Percentiles rank a stretch among this genome's conserved stretches.
Evolutionary conservation across 2,888 invertebrate species (phyloP).

Genomic region (Branchellion lobata): DNA sequence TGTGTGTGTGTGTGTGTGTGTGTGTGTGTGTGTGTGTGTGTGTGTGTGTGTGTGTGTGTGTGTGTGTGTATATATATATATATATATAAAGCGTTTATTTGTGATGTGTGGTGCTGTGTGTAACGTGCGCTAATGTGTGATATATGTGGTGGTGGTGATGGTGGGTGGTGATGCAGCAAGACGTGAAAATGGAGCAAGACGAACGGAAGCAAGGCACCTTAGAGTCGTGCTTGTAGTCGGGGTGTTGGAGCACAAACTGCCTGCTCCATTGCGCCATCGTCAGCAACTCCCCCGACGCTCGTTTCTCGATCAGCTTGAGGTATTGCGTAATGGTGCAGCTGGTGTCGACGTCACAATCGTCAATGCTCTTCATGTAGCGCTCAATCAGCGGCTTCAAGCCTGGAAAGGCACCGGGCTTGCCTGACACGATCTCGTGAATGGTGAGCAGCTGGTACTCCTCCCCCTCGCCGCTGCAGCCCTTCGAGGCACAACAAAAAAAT

Average conservation of each 20-base stretch:
- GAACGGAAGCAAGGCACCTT: too few relatives aligned
- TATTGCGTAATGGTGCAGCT: constrained; percentile 96
- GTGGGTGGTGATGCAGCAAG: too few relatives aligned
- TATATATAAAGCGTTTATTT: too few relatives aligned
- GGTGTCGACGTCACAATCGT: constrained; percentile 90
- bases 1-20: neutral
- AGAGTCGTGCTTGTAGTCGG: constrained; percentile 87
- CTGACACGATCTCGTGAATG: constrained; percentile 95
- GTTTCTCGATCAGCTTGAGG: constrained; percentile 77
- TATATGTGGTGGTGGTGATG: too few relatives aligned
- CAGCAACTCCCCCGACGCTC: constrained; percentile 62
- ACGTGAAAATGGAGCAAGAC: too few relatives aligned
- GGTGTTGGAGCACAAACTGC: constrained; percentile 81
- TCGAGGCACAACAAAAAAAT: constrained; percentile 28
- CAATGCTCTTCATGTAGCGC: constrained; percentile 89
- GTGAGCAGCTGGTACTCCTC: constrained; percentile 73
- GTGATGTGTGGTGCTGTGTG: too few relatives aligned
- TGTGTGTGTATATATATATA: too few relatives aligned
- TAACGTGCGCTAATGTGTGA: too few relatives aligned
- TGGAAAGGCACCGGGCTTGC: constrained; percentile 87
- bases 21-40: neutral
- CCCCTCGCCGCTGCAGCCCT: neutral
- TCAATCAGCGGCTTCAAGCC: constrained; percentile 91
- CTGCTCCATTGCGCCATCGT: constrained; percentile 95
- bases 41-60: neutral